Evolutionary conservation across 1,140 invertebrate genomes (phyloP).

Genomic region (Pygmarrhopalites habei): DNA sequence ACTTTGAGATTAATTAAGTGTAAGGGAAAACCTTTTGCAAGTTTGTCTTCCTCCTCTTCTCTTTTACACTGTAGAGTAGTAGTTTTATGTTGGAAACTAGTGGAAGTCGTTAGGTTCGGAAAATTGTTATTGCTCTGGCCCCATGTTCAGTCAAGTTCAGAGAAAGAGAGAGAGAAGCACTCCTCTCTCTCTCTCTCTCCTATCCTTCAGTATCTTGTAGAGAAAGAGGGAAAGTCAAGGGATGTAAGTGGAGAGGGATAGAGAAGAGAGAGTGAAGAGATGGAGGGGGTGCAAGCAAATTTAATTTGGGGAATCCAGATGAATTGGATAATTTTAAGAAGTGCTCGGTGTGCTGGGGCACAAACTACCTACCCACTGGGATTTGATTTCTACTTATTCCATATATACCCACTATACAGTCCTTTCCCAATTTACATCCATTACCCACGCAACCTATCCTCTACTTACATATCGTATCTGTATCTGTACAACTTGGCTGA

Average conservation of each 20-base stretch:
- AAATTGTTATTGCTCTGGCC: slow-evolving; percentile 5
- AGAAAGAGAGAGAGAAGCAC: too few relatives aligned
- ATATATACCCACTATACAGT: neutral
- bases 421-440: neutral
- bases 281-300: slow-evolving; percentile 22
- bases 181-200: too few relatives aligned
- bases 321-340: slow-evolving; percentile 34
- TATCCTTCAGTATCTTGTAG: neutral
- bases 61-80: too few relatives aligned
- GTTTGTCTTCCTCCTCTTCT: too few relatives aligned
- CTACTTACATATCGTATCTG: too few relatives aligned
- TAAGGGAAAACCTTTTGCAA: too few relatives aligned
- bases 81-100: too few relatives aligned
- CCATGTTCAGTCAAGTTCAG: too few relatives aligned
- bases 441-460: too few relatives aligned
- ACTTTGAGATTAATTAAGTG: too few relatives aligned
- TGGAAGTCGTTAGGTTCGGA: neutral
- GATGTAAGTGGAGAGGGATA: neutral
- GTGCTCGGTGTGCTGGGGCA: slow-evolving; percentile 15
- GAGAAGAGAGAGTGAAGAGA: neutral
- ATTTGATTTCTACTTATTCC: neutral
- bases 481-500: too few relatives aligned
- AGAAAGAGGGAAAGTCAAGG: neutral
- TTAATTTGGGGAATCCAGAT: slow-evolving; percentile 31
- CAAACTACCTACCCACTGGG: slow-evolving; percentile 1